Evolutionary conservation across 2,113 vertebrate species (phyloP).

Genomic region (Halcyon malimbica): DNA sequence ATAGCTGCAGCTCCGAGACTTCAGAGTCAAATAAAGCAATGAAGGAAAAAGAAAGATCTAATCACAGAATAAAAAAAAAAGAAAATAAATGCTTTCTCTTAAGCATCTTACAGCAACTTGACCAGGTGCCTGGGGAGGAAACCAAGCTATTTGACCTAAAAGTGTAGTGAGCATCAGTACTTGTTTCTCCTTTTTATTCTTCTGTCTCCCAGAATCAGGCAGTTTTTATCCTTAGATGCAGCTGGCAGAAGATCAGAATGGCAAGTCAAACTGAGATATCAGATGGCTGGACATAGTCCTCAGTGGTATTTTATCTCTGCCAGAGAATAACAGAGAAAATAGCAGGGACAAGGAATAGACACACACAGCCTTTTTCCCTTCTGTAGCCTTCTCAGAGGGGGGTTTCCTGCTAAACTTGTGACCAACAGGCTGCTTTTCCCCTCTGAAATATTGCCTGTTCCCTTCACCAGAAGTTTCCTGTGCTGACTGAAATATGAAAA

Average conservation of each 20-base stretch:
- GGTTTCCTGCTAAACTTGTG: not conserved
- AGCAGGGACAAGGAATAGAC: not conserved
- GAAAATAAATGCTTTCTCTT: not conserved
- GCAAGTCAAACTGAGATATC: accelerated
- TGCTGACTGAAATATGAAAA: conserved; percentile 55
- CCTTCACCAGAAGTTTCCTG: conserved; percentile 34
- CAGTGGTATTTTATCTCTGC: not conserved
- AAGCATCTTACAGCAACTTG: not conserved
- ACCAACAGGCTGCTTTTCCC: not conserved
- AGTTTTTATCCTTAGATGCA: not conserved
- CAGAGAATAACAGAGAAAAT: not conserved
- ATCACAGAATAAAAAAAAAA: not conserved
- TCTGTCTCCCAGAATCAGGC: not conserved
- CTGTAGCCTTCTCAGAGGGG: not conserved
- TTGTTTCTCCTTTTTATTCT: not conserved
- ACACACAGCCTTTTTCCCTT: not conserved
- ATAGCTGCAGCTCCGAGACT: not conserved
- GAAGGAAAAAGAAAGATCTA: not conserved
- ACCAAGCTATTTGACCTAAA: not conserved
- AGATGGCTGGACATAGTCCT: not conserved
- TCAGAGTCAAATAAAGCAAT: not conserved
- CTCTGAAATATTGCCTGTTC: conserved; percentile 34
- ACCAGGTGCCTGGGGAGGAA: not conserved
- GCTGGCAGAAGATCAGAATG: not conserved
- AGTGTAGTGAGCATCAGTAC: not conserved